Percentiles rank a stretch among this genome's conserved stretches.
Evolutionary conservation across 1,140 invertebrate species (phyloP).

Genomic region (Trichonephila clavipes): DNA sequence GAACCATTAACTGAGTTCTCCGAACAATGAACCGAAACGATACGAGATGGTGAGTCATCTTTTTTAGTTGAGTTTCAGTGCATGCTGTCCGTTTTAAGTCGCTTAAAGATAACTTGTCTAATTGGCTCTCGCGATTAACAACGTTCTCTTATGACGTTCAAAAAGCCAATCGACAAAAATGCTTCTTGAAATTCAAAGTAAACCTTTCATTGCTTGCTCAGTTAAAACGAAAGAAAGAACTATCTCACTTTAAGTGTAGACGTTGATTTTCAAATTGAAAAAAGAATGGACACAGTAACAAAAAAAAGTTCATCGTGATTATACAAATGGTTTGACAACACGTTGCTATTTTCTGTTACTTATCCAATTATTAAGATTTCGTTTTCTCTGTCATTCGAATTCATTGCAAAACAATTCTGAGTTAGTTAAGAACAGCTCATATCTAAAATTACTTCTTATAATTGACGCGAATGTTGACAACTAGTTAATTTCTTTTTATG

Average conservation of each 20-base stretch:
- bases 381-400: too few relatives aligned
- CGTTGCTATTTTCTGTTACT: neutral
- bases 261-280: neutral
- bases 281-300: neutral
- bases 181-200: conserved; percentile 16
- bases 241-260: neutral
- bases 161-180: neutral
- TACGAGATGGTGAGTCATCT: neutral
- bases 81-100: neutral
- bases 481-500: too few relatives aligned
- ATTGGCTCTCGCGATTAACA: neutral
- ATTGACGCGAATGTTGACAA: too few relatives aligned
- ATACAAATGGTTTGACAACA: neutral
- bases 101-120: neutral
- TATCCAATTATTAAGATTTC: neutral
- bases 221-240: neutral
- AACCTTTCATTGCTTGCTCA: neutral
- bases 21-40: neutral
- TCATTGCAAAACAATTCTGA: too few relatives aligned
- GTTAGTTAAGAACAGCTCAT: too few relatives aligned
- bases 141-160: neutral
- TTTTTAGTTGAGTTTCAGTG: neutral
- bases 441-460: too few relatives aligned
- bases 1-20: neutral
- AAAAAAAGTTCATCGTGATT: neutral